Evolutionary conservation across 2,113 vertebrate species (phyloP).

Genomic region (Indri indri): DNA sequence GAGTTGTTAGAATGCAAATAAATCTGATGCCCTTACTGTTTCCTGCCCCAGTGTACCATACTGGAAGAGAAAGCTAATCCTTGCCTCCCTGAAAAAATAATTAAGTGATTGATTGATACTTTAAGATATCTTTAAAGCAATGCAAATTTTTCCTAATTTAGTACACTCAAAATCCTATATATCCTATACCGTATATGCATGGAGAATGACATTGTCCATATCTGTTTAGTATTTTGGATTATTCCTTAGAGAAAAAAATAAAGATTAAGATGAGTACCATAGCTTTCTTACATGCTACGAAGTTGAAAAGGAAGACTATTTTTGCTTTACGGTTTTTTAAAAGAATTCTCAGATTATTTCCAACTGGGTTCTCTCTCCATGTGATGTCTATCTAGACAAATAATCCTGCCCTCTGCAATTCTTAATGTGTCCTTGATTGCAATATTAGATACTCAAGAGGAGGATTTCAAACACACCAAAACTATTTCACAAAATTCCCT

Average conservation of each 20-base stretch:
- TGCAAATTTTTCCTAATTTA: not conserved
- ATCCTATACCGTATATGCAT: not conserved
- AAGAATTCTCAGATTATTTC: not conserved
- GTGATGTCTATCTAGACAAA: not conserved
- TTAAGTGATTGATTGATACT: not conserved
- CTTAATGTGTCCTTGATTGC: not conserved
- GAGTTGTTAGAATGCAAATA: accelerated
- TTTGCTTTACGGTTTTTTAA: slow-evolving; percentile 9
- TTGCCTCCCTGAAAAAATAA: not conserved
- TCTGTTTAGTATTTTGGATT: not conserved
- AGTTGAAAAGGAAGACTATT: not conserved
- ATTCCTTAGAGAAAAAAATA: not conserved
- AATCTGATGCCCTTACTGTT: not conserved
- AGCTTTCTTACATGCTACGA: not conserved
- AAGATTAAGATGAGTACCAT: not conserved
- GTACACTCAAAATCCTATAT: not conserved
- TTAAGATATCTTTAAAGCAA: not conserved
- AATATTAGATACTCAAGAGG: not conserved
- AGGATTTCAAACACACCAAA: not conserved
- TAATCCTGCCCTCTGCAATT: not conserved
- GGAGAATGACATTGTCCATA: not conserved
- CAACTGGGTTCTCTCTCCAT: not conserved
- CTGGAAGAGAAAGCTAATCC: not conserved
- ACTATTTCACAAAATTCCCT: not conserved
- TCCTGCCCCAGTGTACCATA: not conserved